A percentile compares a stretch with the other conserved stretches of the same genome.
phyloP scores from a whole-genome alignment of 2,888 invertebrate genomes.

The Marronus borbonicus region DNA sequence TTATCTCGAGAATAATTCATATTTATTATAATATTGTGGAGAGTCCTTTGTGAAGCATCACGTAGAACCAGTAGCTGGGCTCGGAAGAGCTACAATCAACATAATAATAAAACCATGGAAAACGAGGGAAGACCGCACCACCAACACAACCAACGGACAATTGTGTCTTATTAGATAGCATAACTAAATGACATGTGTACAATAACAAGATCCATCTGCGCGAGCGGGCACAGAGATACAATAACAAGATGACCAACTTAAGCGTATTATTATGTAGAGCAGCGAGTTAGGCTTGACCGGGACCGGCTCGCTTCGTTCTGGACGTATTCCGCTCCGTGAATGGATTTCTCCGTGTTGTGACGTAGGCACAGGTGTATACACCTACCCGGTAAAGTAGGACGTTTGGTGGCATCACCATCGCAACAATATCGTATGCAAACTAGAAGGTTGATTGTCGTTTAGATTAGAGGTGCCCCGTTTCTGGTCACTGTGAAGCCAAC shows the following conservation, averaged over 20 bases:
- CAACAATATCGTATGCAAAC: conserved; percentile 65
- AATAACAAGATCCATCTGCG: conserved; percentile 61
- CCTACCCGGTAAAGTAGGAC: conserved; percentile 40
- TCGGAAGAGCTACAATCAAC: conserved; percentile 41
- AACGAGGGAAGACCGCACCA: conserved; percentile 46
- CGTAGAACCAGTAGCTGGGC: conserved; percentile 57
- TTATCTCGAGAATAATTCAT: conserved; percentile 55
- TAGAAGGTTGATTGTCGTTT: conserved; percentile 63
- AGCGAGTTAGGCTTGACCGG: conserved; percentile 58
- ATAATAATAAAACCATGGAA: conserved; percentile 53
- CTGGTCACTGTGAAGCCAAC: conserved; percentile 50
- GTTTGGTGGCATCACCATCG: conserved; percentile 61
- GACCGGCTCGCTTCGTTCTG: conserved; percentile 43
- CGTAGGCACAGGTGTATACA: conserved; percentile 62
- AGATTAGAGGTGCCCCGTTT: conserved; percentile 62
- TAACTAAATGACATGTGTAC: conserved; percentile 65
- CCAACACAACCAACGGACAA: conserved; percentile 60
- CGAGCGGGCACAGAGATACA: conserved; percentile 57
- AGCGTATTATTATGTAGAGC: conserved; percentile 66
- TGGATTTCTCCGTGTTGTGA: conserved; percentile 3
- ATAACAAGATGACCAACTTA: conserved; percentile 57
- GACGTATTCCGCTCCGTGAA: conserved; percentile 5
- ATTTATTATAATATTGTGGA: conserved; percentile 53
- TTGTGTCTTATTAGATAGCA: conserved; percentile 65
- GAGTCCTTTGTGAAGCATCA: conserved; percentile 53